phyloP scores from a whole-genome alignment of 2,797 vertebrate genomes.

The Dallia pectoralis region DNA sequence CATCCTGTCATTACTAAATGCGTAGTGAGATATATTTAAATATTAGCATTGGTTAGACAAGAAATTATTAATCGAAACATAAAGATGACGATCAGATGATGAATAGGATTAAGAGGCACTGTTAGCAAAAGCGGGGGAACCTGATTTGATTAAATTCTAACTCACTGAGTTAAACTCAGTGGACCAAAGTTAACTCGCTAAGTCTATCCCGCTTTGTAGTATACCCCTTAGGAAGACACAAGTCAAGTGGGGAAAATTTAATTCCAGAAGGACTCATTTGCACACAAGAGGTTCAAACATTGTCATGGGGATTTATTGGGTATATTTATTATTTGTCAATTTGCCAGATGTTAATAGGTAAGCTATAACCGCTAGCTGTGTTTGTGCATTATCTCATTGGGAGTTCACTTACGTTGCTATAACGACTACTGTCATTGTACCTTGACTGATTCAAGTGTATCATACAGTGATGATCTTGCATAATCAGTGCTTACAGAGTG shows the following conservation, averaged over 20 bases:
- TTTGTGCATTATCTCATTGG: neutral
- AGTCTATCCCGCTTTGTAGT: neutral
- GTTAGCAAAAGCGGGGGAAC: neutral
- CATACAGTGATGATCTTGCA: neutral
- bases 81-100: neutral
- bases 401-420: neutral
- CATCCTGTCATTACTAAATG: neutral
- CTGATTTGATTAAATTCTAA: neutral
- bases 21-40: neutral
- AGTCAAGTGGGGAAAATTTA: neutral
- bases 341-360: neutral
- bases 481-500: neutral
- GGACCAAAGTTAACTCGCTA: neutral
- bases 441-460: neutral
- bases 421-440: neutral
- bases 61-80: neutral
- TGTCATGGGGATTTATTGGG: neutral
- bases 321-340: neutral
- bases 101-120: neutral
- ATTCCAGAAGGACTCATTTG: slow-evolving; percentile 1
- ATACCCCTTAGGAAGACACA: neutral
- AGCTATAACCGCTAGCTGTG: neutral
- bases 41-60: neutral
- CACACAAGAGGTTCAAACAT: neutral
- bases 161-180: neutral